A percentile compares a stretch with the other conserved stretches of the same genome.
Evolutionary conservation across 2,888 invertebrate genomes (phyloP).

Genomic region (Drosophila meridiana): DNA sequence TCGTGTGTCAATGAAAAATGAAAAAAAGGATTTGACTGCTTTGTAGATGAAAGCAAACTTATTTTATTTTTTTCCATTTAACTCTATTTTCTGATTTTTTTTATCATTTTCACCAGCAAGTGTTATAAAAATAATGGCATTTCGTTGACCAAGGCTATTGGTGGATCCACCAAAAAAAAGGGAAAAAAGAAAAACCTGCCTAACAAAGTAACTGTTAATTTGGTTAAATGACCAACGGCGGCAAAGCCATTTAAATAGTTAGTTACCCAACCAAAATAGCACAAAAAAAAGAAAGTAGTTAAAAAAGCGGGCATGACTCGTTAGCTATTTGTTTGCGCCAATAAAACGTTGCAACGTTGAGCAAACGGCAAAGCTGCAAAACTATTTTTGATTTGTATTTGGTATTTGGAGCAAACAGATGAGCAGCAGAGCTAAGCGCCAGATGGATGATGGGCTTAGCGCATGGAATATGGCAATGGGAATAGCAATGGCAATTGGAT

Average conservation of each 20-base stretch:
- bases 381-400: conserved; percentile 66
- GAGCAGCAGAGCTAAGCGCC: conserved; percentile 56
- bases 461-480: background rate
- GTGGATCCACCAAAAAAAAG: conserved; percentile 13
- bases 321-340: conserved; percentile 9
- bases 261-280: conserved; percentile 9
- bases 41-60: conserved; percentile 25
- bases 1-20: conserved; percentile 17
- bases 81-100: background rate
- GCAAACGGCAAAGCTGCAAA: conserved; percentile 32
- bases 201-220: conserved; percentile 54
- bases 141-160: conserved; percentile 23
- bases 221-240: conserved; percentile 54
- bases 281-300: background rate
- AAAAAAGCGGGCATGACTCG: conserved; percentile 5
- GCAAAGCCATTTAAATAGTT: conserved; percentile 46
- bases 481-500: background rate
- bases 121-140: conserved; percentile 39
- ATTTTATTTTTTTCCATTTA: background rate
- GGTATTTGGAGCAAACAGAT: conserved; percentile 65
- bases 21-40: conserved; percentile 31
- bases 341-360: conserved; percentile 4
- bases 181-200: conserved; percentile 3
- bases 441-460: conserved; percentile 25
- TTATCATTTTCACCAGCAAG: conserved; percentile 8